Percentiles rank a stretch among this genome's conserved stretches.
Evolutionary conservation across 2,113 vertebrate genomes (phyloP).

Genomic region (Dendropsophus ebraccatus): DNA sequence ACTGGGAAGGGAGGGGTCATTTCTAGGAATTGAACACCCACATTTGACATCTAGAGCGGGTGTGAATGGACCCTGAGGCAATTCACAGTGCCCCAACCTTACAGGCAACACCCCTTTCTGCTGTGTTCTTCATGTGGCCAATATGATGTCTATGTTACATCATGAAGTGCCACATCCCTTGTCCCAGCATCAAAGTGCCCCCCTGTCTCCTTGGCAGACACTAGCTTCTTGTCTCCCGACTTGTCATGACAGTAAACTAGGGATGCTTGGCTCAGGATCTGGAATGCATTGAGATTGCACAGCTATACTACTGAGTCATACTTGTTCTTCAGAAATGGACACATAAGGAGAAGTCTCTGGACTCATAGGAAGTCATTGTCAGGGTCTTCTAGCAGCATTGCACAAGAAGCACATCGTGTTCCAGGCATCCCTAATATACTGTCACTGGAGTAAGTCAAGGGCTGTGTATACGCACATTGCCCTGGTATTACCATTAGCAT

Average conservation of each 20-base stretch:
- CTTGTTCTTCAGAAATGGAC: background rate
- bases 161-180: background rate
- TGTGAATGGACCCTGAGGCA: background rate
- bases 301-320: constrained; percentile 17
- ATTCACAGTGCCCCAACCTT: constrained; percentile 25
- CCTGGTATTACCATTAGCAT: too few species aligned
- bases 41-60: background rate
- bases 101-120: background rate
- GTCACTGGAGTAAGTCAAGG: background rate
- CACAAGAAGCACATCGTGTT: background rate
- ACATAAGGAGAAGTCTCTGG: background rate
- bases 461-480: background rate
- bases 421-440: background rate
- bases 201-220: background rate
- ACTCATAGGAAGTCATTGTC: background rate
- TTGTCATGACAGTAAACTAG: constrained; percentile 8
- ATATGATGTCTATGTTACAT: background rate
- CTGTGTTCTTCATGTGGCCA: background rate
- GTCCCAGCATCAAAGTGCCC: constrained; percentile 13
- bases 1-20: background rate
- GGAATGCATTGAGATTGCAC: constrained; percentile 16
- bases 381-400: background rate
- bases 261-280: background rate
- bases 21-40: constrained; percentile 42
- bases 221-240: constrained; percentile 7